Evolutionary conservation across 2,888 invertebrate species (phyloP).

Genomic region (Apodemia mormo): DNA sequence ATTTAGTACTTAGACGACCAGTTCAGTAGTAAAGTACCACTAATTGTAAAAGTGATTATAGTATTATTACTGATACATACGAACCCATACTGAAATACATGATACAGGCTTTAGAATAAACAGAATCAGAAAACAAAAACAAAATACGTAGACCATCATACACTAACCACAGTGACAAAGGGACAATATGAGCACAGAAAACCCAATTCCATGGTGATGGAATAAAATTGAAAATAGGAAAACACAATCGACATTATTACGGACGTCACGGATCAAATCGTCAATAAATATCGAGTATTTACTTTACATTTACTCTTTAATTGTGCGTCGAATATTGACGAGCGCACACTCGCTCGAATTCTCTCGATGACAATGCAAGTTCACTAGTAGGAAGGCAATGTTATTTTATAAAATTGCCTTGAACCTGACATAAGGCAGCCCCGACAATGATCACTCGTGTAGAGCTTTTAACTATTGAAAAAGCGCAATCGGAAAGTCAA

Average conservation of each 20-base stretch:
- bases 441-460: slow-evolving; percentile 27
- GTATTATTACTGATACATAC: neutral
- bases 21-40: neutral
- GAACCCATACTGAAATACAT: slow-evolving; percentile 19
- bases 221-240: neutral
- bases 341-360: slow-evolving; percentile 57
- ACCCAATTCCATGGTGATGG: slow-evolving; percentile 30
- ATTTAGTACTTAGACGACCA: neutral
- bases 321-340: slow-evolving; percentile 59
- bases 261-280: slow-evolving; percentile 71
- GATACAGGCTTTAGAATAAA: slow-evolving; percentile 19
- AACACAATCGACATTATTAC: slow-evolving; percentile 45
- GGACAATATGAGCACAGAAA: slow-evolving; percentile 41
- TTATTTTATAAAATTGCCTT: slow-evolving; percentile 46
- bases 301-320: slow-evolving; percentile 76
- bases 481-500: neutral
- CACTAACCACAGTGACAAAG: slow-evolving; percentile 48
- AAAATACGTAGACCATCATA: slow-evolving; percentile 15
- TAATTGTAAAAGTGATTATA: neutral
- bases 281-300: slow-evolving; percentile 74
- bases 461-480: slow-evolving; percentile 14
- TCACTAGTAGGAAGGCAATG: slow-evolving; percentile 54
- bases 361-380: slow-evolving; percentile 65
- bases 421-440: slow-evolving; percentile 30
- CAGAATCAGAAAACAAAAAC: slow-evolving; percentile 7